Evolutionary conservation across 2,888 invertebrate genomes (phyloP), one percentile per base, ranked within the genome.

Genomic region (Panzeria rudis): DNA sequence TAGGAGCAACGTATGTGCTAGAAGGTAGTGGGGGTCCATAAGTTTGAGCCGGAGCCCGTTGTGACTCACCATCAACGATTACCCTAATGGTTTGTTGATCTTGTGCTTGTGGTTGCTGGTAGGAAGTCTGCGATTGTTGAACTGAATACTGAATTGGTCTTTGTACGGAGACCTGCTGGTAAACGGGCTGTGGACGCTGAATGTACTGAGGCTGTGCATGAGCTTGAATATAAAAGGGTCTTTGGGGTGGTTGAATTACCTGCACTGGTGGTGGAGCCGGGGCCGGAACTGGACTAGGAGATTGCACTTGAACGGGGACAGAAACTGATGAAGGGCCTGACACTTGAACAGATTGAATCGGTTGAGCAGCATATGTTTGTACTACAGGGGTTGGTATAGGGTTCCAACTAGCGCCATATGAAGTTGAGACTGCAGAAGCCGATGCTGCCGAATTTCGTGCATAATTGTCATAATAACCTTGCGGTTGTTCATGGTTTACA

Each of bases 111-210:
- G 54, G 52, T n/a, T 41, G 50, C n/a, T 38, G 66, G 13, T 72
- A 54, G 25, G n/a, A 1, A 29, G 56, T 72, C 25, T 79, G 86
- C 3, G 77, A 59, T n/a, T 73, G 75, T 32, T 25, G 78, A 6
- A 56, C 41, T 6, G 59, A 11, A 23, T 64, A 47, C 47, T 82
- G 81, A 84, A 87, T 84, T 13, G 90, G 89, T 25, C 44, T 54
- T 75, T 75, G 75, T 86, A 35, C 35, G 87, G 41, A 89, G 86
- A 86, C 29, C 86, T 87, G 77, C 87, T 88, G 75, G 88, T 90
- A 86, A 87, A 86, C 76, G 83, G 81, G 38, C 50, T 87, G 54
- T 87, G 89, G 68, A 61, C 88, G 50, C 3, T 8, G 50, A 17
- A 17, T 50, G 17, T 20, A 50, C 50, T 50, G 50, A 17, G 73